These are phyloP conservation scores for Tachina lurida DNA, from an alignment of 2,888 invertebrate genomes.

Conservation along the genomic window DNA sequence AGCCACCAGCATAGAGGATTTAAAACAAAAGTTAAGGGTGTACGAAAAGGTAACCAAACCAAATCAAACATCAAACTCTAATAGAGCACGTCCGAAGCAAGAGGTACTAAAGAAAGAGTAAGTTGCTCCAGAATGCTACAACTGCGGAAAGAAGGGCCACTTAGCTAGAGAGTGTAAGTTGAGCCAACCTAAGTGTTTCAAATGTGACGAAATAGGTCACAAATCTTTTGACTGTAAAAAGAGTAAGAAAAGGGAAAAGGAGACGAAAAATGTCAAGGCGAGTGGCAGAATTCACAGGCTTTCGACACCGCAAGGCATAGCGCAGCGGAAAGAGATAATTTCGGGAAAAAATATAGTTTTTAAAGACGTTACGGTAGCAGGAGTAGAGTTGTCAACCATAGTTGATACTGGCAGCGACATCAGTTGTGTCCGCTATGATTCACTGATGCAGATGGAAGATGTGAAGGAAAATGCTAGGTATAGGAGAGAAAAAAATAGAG, in stretches of 20 bases:
- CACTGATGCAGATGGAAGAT: not conserved
- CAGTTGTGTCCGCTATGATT: not conserved
- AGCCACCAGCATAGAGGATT: constrained; percentile 27
- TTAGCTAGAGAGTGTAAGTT: not conserved
- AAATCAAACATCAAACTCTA: not conserved
- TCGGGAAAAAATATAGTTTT: not conserved
- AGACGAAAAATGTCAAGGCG: not conserved
- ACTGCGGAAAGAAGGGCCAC: constrained; percentile 32
- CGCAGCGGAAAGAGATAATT: not conserved
- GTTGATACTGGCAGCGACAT: too few relatives aligned
- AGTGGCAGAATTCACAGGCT: not conserved
- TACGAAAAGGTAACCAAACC: constrained; percentile 52
- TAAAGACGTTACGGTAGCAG: not conserved
- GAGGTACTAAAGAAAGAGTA: not conserved
- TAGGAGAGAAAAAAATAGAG: too few relatives aligned
- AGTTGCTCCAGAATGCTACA: not conserved
- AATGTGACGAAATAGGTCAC: constrained; percentile 27
- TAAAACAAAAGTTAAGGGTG: constrained; percentile 33
- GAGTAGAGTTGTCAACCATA: constrained; percentile 1
- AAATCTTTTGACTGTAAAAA: constrained; percentile 29
- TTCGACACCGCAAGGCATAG: too few relatives aligned
- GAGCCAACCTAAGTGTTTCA: constrained; percentile 16
- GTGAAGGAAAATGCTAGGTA: not conserved
- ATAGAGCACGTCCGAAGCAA: not conserved
- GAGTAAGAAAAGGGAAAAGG: not conserved